Evolutionary conservation across 2,888 invertebrate species (phyloP), one percentile per base, ranked within the genome.

Genomic region (Phymatocera aterrima): DNA sequence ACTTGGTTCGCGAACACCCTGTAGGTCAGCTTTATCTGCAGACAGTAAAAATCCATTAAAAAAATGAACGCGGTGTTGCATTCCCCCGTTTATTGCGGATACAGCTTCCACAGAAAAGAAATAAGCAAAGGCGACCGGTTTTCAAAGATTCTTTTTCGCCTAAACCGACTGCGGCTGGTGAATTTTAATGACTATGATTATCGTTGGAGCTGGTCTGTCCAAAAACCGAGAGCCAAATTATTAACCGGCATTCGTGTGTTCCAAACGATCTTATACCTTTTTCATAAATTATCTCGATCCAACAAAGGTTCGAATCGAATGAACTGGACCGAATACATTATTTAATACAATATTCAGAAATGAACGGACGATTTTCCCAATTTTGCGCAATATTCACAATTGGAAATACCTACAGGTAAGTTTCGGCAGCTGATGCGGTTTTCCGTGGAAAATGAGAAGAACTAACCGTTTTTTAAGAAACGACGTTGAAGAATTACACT

Each of bases 51-150:
- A 68, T 28, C 43, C 28, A 46, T 51, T 72, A 2, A 51, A 51
- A 34, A 48, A 34, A 31, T 34, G 48, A 10, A 51, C 31, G 51
- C 34, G n/a, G n/a, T n/a, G n/a, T n/a, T n/a, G n/a, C 24, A 37
- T 51, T 18, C 34, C n/a, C 28, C 28, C 8, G 10, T 8, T 3
- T 28, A 5, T 8, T 28, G 10, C 28, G 28, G 43, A 37, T 2
- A 28, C 15, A 48, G 70, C 51, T 72, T 72, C 51, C 34, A 51
- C 34, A 51, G 31, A 51, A 31, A n/a, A 34, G 3, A 72, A 72
- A 34, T 43, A 72, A 72, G 18, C 34, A 34, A 48, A 72, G 51
- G 51, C 15, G 18, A 72, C 72, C 72, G 72, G 72, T 72, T 72
- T 72, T 51, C 51, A 18, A 70, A 70, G 68, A 68, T 1, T 21